These are phyloP conservation scores for Augiades crinisus DNA, from an alignment of 2,888 invertebrate genomes.

Conservation along the genomic window DNA sequence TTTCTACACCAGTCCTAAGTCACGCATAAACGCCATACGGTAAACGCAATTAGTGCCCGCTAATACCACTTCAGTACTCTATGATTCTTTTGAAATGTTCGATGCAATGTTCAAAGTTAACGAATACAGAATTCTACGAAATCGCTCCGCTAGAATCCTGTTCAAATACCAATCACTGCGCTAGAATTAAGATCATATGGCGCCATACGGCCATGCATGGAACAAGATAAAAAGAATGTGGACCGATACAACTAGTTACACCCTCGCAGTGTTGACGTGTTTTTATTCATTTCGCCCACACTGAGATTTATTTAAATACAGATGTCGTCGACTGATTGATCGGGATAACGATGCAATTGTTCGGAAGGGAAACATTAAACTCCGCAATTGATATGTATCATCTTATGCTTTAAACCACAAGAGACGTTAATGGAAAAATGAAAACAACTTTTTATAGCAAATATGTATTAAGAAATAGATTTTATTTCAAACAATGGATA, in stretches of 20 bases:
- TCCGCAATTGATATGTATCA: not conserved
- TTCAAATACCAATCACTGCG: conserved; percentile 6
- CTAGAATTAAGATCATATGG: not conserved
- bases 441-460: too few species aligned
- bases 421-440: too few species aligned
- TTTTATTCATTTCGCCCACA: conserved; percentile 27
- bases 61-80: not conserved
- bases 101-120: not conserved
- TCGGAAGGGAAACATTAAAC: not conserved
- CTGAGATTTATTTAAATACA: conserved; percentile 33
- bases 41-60: not conserved
- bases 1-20: too few species aligned
- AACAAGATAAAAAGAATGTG: conserved; percentile 14
- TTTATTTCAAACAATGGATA: too few species aligned
- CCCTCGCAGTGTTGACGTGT: conserved; percentile 12
- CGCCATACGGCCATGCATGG: not conserved
- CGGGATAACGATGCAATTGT: not conserved
- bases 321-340: conserved; percentile 2
- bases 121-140: not conserved
- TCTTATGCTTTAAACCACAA: too few species aligned
- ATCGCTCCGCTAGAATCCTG: not conserved
- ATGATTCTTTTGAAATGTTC: not conserved
- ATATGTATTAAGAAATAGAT: too few species aligned
- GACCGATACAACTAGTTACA: conserved; percentile 26
- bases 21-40: not conserved